These are phyloP conservation scores for Lycocerus yunnanus DNA, from an alignment of 2,888 invertebrate species.

Conservation along the genomic window DNA sequence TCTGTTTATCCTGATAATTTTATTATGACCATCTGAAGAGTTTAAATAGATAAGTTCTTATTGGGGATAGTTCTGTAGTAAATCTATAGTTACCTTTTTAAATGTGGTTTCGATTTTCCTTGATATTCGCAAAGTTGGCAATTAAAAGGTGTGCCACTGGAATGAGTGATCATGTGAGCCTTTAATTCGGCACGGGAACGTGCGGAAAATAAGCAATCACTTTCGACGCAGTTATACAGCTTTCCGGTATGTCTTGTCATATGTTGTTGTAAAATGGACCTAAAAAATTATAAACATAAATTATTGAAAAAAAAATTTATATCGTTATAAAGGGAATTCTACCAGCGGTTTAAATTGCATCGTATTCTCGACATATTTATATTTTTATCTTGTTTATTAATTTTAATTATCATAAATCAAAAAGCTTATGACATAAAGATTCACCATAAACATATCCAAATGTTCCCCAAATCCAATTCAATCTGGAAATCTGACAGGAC, in stretches of 20 bases:
- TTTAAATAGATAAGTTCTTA: no score
- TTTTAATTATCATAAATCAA: conserved; percentile 44
- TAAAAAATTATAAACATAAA: background rate
- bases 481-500: conserved; percentile 40
- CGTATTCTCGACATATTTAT: conserved; percentile 14
- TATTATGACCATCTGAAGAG: no score
- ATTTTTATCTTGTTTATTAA: conserved; percentile 35
- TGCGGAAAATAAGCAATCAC: conserved; percentile 63
- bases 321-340: conserved; percentile 4
- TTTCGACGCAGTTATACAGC: conserved; percentile 60
- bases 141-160: conserved; percentile 55
- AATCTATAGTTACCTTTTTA: conserved; percentile 57
- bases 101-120: conserved; percentile 59
- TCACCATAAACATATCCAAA: conserved; percentile 40
- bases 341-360: conserved; percentile 19
- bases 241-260: conserved; percentile 62
- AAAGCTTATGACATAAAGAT: conserved; percentile 38
- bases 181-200: conserved; percentile 61
- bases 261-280: conserved; percentile 65
- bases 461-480: conserved; percentile 40
- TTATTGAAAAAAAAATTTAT: background rate
- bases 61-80: background rate
- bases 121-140: conserved; percentile 61
- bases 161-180: conserved; percentile 62
- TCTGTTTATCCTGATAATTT: no score